These are phyloP conservation scores for Trogon surrucura DNA, from an alignment of 2,113 vertebrate species.

Conservation along the genomic window DNA sequence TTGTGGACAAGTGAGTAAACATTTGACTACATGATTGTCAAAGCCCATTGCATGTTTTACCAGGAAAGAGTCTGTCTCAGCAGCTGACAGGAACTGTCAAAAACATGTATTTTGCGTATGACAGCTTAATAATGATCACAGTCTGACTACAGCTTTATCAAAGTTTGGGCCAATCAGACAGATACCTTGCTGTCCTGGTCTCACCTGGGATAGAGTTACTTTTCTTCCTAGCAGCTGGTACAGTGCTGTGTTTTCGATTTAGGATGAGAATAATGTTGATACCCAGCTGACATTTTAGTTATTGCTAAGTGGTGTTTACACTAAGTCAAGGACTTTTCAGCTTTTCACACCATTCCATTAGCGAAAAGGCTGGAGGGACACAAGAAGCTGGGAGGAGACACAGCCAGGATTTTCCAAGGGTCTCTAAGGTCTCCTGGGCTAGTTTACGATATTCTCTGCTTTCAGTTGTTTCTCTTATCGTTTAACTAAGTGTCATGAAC, in stretches of 20 bases:
- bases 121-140: not conserved
- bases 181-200: not conserved
- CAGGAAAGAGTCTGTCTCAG: not conserved
- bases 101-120: not conserved
- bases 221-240: not conserved
- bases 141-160: not conserved
- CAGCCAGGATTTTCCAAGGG: not conserved
- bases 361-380: no score
- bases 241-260: not conserved
- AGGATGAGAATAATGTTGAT: not conserved
- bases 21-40: not conserved
- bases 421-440: not conserved
- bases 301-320: not conserved
- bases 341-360: not conserved
- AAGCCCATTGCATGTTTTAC: not conserved
- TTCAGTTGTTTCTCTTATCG: not conserved
- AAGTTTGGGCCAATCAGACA: not conserved
- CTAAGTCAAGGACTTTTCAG: not conserved
- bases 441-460: not conserved
- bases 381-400: no score
- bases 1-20: conserved; percentile 11
- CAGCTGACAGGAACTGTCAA: not conserved
- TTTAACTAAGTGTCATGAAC: not conserved
- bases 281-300: not conserved
- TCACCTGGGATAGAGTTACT: not conserved